These are phyloP conservation scores for Cenopis cana DNA, from an alignment of 2,888 invertebrate genomes.

Conservation along the genomic window DNA sequence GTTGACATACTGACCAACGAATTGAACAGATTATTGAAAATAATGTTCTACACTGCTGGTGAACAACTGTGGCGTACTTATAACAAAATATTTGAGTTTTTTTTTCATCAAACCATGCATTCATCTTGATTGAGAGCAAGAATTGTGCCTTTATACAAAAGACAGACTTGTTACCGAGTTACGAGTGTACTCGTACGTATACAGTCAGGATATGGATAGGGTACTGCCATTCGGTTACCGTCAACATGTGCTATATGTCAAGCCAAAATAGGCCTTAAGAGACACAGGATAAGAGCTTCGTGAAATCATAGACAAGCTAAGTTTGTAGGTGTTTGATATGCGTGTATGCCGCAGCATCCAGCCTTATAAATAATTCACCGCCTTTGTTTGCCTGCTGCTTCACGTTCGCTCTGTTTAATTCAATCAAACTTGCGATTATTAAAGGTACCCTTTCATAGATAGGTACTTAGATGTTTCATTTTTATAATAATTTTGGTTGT, in stretches of 20 bases:
- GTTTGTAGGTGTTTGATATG: background rate
- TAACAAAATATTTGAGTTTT: too few species aligned
- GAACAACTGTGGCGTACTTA: too few species aligned
- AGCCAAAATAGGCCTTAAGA: background rate
- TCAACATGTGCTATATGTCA: background rate
- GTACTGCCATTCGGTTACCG: background rate
- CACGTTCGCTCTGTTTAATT: conserved; percentile 49
- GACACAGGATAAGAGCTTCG: background rate
- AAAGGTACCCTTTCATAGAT: background rate
- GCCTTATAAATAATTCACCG: conserved; percentile 49
- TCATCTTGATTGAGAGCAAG: too few species aligned
- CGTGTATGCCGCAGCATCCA: conserved; percentile 18
- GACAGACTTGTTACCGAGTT: background rate
- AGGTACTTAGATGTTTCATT: too few species aligned
- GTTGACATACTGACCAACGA: too few species aligned
- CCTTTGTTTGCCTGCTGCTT: conserved; percentile 51
- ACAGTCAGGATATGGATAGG: background rate
- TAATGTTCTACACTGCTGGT: too few species aligned
- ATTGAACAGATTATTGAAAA: too few species aligned
- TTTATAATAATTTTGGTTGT: background rate
- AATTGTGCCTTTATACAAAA: too few species aligned
- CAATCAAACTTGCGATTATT: conserved; percentile 43
- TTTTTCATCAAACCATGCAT: too few species aligned
- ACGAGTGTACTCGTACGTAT: background rate
- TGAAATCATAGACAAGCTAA: background rate